phyloP scores from a whole-genome alignment of 2,797 vertebrate genomes.

The Esox lucius region DNA sequence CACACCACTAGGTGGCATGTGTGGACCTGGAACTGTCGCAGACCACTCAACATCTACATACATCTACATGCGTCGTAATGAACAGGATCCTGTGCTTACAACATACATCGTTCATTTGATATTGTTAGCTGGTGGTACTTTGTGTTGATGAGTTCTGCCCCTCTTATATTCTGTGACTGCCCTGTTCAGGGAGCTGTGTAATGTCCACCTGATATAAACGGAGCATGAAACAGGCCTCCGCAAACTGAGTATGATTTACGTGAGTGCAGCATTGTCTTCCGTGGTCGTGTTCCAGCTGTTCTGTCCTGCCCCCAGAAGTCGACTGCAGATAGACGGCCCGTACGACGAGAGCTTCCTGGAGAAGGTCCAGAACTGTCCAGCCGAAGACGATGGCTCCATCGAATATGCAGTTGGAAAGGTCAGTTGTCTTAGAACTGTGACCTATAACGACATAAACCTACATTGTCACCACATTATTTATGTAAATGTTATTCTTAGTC shows the following conservation, averaged over 20 bases:
- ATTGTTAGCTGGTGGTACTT: too few species aligned
- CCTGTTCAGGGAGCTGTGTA: too few species aligned
- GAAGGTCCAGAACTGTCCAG: constrained; percentile 84
- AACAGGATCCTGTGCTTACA: too few species aligned
- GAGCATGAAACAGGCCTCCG: too few species aligned
- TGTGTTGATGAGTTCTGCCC: too few species aligned
- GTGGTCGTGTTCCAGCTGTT: neutral
- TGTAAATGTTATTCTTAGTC: too few species aligned
- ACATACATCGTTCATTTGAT: too few species aligned
- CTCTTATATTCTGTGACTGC: too few species aligned
- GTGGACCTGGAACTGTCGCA: too few species aligned
- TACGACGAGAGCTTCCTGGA: constrained; percentile 89
- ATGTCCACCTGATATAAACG: too few species aligned
- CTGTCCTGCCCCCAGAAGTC: constrained; percentile 70
- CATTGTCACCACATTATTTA: neutral
- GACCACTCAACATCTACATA: neutral
- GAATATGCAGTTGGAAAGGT: constrained; percentile 90
- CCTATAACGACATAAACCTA: neutral
- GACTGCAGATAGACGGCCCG: constrained; percentile 90
- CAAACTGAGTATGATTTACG: too few species aligned
- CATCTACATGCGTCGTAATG: too few species aligned
- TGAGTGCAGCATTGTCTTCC: neutral
- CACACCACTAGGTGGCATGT: neutral
- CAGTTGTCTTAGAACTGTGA: constrained; percentile 12
- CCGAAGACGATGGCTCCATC: constrained; percentile 88